Percentiles rank a stretch among this genome's conserved stretches.
Evolutionary conservation across 2,888 invertebrate genomes (phyloP).

Genomic region (Caradrina clavipalpis): DNA sequence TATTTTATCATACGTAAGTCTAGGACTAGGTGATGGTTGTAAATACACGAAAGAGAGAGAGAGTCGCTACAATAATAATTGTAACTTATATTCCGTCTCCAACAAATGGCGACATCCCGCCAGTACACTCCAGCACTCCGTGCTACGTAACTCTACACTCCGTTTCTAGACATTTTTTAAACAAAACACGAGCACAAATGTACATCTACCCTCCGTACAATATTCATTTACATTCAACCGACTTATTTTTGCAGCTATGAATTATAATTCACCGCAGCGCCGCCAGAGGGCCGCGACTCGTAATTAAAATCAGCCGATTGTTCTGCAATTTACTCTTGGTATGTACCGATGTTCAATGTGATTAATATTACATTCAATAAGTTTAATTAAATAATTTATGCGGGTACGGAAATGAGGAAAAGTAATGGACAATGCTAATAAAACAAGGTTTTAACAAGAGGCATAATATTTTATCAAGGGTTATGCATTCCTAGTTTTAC

Average conservation of each 20-base stretch:
- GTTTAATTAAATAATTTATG: conserved; percentile 19
- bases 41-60: not conserved
- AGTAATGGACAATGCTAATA: conserved; percentile 4
- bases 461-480: not conserved
- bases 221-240: conserved; percentile 59
- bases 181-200: conserved; percentile 41
- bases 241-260: conserved; percentile 67
- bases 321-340: conserved; percentile 58
- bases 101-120: conserved; percentile 20
- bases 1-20: not conserved
- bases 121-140: conserved; percentile 11
- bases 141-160: conserved; percentile 31
- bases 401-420: conserved; percentile 3
- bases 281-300: conserved; percentile 53
- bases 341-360: conserved; percentile 37
- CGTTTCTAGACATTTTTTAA: conserved; percentile 48
- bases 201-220: conserved; percentile 36
- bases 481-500: not conserved
- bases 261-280: conserved; percentile 67
- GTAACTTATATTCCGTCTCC: conserved; percentile 10
- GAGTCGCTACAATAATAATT: conserved; percentile 1
- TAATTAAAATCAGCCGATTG: conserved; percentile 70
- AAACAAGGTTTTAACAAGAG: not conserved
- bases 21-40: not conserved
- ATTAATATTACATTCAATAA: conserved; percentile 47